A percentile compares a stretch with the other conserved stretches of the same genome.
These are phyloP conservation scores for Holcopasites calliopsidis DNA, from an alignment of 1,140 invertebrate genomes.

Conservation along the genomic window DNA sequence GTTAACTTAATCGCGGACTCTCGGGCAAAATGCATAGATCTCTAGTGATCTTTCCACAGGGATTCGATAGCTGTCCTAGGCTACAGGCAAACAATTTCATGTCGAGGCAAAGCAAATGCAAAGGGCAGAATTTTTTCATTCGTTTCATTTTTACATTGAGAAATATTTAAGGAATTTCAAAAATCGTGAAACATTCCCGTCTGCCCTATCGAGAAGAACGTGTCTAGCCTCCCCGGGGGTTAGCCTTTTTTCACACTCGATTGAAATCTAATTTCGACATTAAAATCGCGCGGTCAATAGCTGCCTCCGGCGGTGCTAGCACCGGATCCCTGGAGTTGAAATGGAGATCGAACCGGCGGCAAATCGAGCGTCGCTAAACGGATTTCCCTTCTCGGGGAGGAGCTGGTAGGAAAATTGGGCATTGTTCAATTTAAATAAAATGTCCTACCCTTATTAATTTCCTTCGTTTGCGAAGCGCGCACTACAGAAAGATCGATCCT, in stretches of 20 bases:
- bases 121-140: too few relatives aligned
- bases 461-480: background rate
- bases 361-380: slow-evolving; percentile 36
- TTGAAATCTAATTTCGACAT: slow-evolving; percentile 38
- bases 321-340: background rate
- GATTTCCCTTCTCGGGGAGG: background rate
- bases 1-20: background rate
- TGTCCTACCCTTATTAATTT: slow-evolving; percentile 9
- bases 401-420: background rate
- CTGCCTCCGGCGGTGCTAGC: background rate
- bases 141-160: too few relatives aligned
- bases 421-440: slow-evolving; percentile 37
- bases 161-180: too few relatives aligned
- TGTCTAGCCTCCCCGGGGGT: too few relatives aligned
- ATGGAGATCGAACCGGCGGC: slow-evolving; percentile 15
- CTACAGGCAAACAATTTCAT: background rate
- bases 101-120: too few relatives aligned
- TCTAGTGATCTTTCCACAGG: background rate
- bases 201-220: too few relatives aligned
- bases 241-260: slow-evolving; percentile 29
- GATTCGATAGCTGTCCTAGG: background rate
- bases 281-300: slow-evolving; percentile 27
- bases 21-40: background rate
- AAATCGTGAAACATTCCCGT: too few relatives aligned
- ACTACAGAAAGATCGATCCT: background rate